These are phyloP conservation scores for Hiodon alosoides DNA, from an alignment of 2,113 vertebrate species.

Conservation along the genomic window DNA sequence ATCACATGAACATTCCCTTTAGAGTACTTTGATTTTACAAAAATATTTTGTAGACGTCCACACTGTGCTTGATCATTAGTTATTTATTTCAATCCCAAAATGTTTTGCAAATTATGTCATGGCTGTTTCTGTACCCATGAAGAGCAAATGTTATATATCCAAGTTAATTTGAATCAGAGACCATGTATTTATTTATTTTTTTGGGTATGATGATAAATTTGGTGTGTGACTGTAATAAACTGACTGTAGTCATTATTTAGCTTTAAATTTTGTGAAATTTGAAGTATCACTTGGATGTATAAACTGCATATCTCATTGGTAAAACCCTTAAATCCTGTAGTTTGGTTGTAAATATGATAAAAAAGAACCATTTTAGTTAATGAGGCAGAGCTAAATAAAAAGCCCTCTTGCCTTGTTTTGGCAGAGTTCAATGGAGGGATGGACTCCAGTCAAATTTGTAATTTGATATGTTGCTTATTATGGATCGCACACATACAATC, in stretches of 20 bases:
- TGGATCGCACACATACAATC: neutral
- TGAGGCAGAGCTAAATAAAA: neutral
- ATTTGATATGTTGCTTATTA: neutral
- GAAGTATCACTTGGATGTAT: constrained; percentile 34
- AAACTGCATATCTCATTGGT: constrained; percentile 24
- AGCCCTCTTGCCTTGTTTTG: neutral
- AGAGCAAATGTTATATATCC: too few species aligned
- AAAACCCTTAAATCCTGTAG: constrained; percentile 25
- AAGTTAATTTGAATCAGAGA: too few species aligned
- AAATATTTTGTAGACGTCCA: too few species aligned
- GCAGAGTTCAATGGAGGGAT: neutral
- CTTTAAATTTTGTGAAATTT: constrained; percentile 44
- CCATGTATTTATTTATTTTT: too few species aligned
- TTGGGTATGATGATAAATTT: too few species aligned
- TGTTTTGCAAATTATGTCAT: too few species aligned
- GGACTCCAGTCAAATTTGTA: neutral
- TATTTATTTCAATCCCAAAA: too few species aligned
- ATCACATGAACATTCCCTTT: too few species aligned
- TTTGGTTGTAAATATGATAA: constrained; percentile 24
- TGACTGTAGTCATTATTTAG: constrained; percentile 30
- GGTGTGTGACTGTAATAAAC: neutral
- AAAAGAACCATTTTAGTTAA: neutral
- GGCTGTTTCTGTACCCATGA: too few species aligned
- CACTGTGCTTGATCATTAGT: too few species aligned
- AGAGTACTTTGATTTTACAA: too few species aligned